Conservation (phyloP, 2,797 vertebrate genomes). For the Nyctalus aviator region DNA sequence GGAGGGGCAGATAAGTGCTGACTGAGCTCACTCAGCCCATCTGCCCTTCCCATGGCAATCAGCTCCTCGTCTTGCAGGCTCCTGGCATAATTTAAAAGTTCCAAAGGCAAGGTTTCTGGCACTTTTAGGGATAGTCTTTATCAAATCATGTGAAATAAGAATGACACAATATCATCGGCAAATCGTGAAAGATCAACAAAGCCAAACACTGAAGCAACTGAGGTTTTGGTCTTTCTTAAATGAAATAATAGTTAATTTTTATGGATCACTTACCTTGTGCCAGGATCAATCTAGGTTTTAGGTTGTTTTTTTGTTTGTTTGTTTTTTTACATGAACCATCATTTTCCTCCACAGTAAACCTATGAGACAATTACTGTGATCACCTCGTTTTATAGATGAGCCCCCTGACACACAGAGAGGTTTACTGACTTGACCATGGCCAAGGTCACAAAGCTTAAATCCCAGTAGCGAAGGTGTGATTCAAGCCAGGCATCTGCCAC, state of each 20-base stretch:
- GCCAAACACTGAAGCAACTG: not conserved
- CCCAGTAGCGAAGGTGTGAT: not conserved
- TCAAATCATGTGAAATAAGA: not conserved
- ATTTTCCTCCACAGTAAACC: not conserved
- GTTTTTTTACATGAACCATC: not conserved
- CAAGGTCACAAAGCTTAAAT: not conserved
- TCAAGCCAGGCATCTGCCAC: not conserved
- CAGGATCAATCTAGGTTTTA: not conserved
- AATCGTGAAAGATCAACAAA: not conserved
- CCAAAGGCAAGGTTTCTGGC: not conserved
- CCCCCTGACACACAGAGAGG: not conserved
- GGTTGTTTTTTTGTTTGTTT: not conserved
- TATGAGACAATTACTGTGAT: not conserved
- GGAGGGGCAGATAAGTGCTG: constrained; percentile 64
- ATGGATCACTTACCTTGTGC: not conserved
- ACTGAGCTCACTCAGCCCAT: not conserved
- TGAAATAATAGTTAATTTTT: not conserved
- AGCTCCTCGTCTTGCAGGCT: not conserved
- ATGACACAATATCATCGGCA: not conserved
- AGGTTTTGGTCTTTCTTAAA: not conserved
- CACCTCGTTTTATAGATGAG: not conserved
- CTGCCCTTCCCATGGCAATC: not conserved
- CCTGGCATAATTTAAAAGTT: not conserved
- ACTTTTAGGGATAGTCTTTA: not conserved
- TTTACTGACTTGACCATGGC: not conserved